Conservation (phyloP, 2,113 vertebrate species). For the Centropristis striata region DNA sequence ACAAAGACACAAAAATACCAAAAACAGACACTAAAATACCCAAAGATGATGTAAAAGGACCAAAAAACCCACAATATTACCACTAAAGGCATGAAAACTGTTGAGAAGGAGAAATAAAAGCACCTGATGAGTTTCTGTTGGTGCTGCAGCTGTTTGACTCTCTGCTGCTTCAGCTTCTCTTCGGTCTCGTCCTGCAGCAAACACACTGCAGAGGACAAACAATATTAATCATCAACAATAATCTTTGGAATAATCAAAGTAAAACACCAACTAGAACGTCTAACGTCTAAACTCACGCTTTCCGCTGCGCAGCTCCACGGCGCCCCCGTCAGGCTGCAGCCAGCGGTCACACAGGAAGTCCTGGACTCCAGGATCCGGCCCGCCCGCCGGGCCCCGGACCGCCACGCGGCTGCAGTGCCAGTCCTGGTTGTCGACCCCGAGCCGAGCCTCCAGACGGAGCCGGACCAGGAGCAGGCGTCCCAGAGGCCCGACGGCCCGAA, state of each 20-base stretch:
- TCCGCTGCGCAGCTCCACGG: conserved; percentile 70
- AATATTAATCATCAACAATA: too few species aligned
- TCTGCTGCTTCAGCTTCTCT: conserved; percentile 70
- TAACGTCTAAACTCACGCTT: conserved; percentile 50
- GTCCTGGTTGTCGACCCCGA: conserved; percentile 73
- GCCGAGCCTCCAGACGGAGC: conserved; percentile 68
- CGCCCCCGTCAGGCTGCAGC: conserved; percentile 71
- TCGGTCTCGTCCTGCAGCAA: conserved; percentile 67
- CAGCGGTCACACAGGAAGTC: conserved; percentile 77
- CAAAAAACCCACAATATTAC: too few species aligned
- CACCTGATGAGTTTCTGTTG: conserved; percentile 75
- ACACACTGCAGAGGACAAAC: conserved; percentile 64
- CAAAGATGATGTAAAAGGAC: too few species aligned
- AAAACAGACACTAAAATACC: too few species aligned
- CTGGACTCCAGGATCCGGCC: conserved; percentile 2
- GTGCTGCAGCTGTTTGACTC: conserved; percentile 64
- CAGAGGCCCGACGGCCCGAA: conserved; percentile 44
- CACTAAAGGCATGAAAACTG: too few species aligned
- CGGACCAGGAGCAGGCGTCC: conserved; percentile 73
- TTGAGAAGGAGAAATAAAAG: too few species aligned
- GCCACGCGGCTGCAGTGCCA: conserved; percentile 80
- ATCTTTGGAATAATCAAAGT: neutral
- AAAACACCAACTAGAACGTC: neutral
- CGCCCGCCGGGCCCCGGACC: conserved; percentile 19
- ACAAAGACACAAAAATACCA: too few species aligned